A percentile compares a stretch with the other conserved stretches of the same genome.
phyloP scores from a whole-genome alignment of 2,797 vertebrate genomes.

The Karalla daura region DNA sequence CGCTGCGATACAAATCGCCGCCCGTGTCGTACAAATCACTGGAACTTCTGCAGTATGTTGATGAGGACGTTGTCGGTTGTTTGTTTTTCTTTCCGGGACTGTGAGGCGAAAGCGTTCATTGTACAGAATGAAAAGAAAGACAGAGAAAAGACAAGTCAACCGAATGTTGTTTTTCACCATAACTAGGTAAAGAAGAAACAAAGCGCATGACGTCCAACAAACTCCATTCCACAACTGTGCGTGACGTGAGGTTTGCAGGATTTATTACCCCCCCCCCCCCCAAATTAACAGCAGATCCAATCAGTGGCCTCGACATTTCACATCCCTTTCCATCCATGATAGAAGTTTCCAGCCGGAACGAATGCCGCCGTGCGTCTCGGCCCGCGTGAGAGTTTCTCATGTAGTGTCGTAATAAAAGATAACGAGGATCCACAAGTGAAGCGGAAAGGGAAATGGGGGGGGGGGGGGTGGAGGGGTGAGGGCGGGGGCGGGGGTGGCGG shows the following conservation, averaged over 20 bases:
- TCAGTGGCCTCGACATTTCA: slow-evolving; percentile 32
- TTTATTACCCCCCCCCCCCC: slow-evolving; percentile 17
- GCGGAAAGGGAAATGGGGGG: slow-evolving; percentile 35
- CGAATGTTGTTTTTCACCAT: too few species aligned
- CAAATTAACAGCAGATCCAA: slow-evolving; percentile 52
- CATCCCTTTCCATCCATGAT: slow-evolving; percentile 36
- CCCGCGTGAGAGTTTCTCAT: slow-evolving; percentile 26
- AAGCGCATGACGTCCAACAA: background rate
- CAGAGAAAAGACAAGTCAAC: too few species aligned
- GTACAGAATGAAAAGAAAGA: too few species aligned
- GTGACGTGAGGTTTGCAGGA: background rate
- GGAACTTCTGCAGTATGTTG: slow-evolving; percentile 44
- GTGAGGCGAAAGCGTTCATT: too few species aligned
- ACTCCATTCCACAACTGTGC: slow-evolving; percentile 1
- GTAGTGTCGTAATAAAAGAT: slow-evolving; percentile 33
- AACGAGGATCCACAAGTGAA: slow-evolving; percentile 32
- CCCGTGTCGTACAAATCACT: slow-evolving; percentile 63
- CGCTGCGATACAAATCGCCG: slow-evolving; percentile 60
- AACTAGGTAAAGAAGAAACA: background rate
- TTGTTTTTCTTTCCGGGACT: too few species aligned
- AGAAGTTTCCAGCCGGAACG: slow-evolving; percentile 46
- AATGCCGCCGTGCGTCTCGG: slow-evolving; percentile 26
- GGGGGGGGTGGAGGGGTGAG: too few species aligned
- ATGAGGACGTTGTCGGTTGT: too few species aligned
- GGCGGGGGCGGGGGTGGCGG: too few species aligned